Evolutionary conservation across 2,888 invertebrate genomes (phyloP), one percentile per base, ranked within the genome.

Genomic region (Tricholauxania praeusta): DNA sequence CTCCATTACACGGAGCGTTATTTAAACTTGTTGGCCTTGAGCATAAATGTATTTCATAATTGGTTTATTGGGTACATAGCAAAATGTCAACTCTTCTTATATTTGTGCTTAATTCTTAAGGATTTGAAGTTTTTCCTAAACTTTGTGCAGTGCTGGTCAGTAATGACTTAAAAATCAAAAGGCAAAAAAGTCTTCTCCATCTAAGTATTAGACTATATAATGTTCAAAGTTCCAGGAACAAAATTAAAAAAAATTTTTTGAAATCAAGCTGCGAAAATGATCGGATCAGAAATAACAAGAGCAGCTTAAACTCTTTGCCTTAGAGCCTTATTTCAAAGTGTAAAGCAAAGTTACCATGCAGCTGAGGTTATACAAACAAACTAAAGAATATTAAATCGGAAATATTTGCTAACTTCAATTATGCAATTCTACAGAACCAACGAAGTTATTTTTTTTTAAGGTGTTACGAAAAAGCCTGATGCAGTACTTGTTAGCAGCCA

Each of bases 341-440:
- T 14, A 17, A 47, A 6, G 47, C 14, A 39, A 63, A 32, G 19
- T 39, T 17, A 39, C 39, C 63, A 63, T 19, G 47, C 17, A 39
- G 47, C 14, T 63, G 47, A 17, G 17, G 47, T 57, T 57, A 39
- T 39, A 55, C n/a, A 67, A n/a, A 49, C 49, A 12, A 64, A 15
- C 49, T 19, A 22, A 8, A 14, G 15, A 22, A 28, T 60, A 78
- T 83, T 82, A 81, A 80, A 82, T 82, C 80, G 80, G 78, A 81
- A 79, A 80, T 82, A 82, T 82, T 83, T 82, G 82, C 79, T 74
- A 72, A 72, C 76, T 78, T 70, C 80, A 80, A 80, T 80, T 80
- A 80, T 80, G 80, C 81, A 81, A 78, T 74, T 73, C 73, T 77
- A 72, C 77, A 47, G 39, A 47, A 19, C 63, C 8, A 17, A 39